phyloP scores from a whole-genome alignment of 1,140 invertebrate species.

The Brachionus koreanus region DNA sequence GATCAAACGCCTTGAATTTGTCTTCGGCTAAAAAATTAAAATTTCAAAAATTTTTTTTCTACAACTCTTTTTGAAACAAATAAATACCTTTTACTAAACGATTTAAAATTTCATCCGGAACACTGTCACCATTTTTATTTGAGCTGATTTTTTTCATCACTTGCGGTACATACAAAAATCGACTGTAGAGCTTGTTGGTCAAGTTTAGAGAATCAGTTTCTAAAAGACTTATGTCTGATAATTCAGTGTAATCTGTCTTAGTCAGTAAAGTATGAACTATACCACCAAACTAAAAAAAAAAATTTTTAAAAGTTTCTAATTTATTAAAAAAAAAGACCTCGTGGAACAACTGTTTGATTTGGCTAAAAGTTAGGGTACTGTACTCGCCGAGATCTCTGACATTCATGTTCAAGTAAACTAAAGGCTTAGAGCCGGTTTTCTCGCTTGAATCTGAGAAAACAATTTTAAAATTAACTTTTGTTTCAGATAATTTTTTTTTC shows the following conservation, averaged over 20 bases:
- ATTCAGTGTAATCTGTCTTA: constrained; percentile 18
- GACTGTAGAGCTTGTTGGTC: not conserved
- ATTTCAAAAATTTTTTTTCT: not conserved
- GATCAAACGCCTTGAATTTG: not conserved
- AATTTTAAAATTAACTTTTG: not conserved
- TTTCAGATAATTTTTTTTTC: not conserved
- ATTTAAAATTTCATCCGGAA: constrained; percentile 10
- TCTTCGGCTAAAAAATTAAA: not conserved
- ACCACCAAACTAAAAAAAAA: constrained; percentile 17
- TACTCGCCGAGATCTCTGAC: not conserved
- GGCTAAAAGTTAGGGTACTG: not conserved
- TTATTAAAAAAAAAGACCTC: not conserved
- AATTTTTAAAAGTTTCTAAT: not conserved
- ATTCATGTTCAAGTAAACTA: constrained; percentile 41
- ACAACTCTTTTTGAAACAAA: not conserved
- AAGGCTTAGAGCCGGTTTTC: not conserved
- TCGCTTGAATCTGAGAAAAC: not conserved
- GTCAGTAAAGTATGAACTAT: constrained; percentile 26
- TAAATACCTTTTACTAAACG: not conserved
- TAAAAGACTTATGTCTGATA: not conserved
- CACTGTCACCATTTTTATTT: constrained; percentile 11
- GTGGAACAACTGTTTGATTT: constrained; percentile 24
- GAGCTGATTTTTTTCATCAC: constrained; percentile 24
- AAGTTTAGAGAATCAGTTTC: constrained; percentile 25
- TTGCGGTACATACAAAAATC: not conserved